These are phyloP conservation scores for Solen grandis DNA, from an alignment of 1,140 invertebrate genomes.

Conservation along the genomic window DNA sequence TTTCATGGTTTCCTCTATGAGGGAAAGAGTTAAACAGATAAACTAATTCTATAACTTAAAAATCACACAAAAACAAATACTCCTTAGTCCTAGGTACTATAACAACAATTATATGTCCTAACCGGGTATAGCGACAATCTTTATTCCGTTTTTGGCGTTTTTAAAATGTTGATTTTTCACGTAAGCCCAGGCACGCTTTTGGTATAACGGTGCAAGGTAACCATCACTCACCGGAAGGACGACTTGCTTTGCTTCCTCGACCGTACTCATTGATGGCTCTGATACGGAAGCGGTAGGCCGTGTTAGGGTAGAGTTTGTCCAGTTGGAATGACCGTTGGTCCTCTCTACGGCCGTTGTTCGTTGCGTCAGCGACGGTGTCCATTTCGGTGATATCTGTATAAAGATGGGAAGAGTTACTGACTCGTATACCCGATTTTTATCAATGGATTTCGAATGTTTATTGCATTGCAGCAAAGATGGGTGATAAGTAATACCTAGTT, in stretches of 20 bases:
- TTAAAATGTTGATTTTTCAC: too few relatives aligned
- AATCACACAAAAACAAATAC: too few relatives aligned
- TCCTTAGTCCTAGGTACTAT: too few relatives aligned
- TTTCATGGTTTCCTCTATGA: too few relatives aligned
- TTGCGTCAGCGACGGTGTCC: neutral
- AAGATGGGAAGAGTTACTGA: neutral
- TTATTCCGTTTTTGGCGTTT: too few relatives aligned
- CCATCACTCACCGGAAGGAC: slow-evolving; percentile 79
- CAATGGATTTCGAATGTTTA: neutral
- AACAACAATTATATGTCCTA: too few relatives aligned
- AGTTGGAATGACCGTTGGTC: slow-evolving; percentile 57
- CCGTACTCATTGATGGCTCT: slow-evolving; percentile 92
- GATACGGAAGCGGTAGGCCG: slow-evolving; percentile 94
- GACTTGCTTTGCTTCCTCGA: slow-evolving; percentile 81
- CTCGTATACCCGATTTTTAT: neutral
- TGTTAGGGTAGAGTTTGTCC: slow-evolving; percentile 88
- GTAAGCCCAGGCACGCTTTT: too few relatives aligned
- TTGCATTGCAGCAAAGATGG: too few relatives aligned
- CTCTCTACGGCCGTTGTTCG: neutral
- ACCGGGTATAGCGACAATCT: too few relatives aligned
- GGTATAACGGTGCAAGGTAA: too few relatives aligned
- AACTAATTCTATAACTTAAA: too few relatives aligned
- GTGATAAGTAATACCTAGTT: neutral
- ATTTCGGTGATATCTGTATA: slow-evolving; percentile 57
- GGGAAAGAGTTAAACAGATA: too few relatives aligned